Evolutionary conservation across 2,113 vertebrate genomes (phyloP).

Genomic region (Raphicerus campestris): DNA sequence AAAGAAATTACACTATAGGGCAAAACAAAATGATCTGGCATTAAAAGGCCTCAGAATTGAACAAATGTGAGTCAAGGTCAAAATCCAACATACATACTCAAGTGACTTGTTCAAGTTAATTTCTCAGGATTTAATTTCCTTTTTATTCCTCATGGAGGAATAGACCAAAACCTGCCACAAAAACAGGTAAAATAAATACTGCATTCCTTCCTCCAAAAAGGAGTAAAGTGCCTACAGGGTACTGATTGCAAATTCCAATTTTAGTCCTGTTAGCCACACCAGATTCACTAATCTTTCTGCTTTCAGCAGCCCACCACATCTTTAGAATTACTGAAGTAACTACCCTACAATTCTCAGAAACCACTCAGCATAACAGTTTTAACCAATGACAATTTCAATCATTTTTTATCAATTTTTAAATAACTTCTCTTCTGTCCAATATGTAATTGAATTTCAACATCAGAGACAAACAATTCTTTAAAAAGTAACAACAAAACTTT

Average conservation of each 20-base stretch:
- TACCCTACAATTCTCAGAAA: neutral
- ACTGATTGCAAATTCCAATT: neutral
- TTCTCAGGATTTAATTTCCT: neutral
- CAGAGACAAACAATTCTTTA: slow-evolving; percentile 5
- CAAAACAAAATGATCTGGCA: neutral
- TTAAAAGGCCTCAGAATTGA: neutral
- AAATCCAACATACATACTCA: neutral
- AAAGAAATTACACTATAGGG: neutral
- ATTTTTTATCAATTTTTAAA: neutral
- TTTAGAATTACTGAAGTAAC: neutral
- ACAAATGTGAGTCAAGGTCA: neutral
- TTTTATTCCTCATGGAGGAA: neutral
- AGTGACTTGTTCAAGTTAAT: neutral
- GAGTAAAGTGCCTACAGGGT: neutral
- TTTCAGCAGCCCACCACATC: neutral
- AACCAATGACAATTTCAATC: neutral
- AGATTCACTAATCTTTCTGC: neutral
- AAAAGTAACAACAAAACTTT: neutral
- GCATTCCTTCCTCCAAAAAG: neutral
- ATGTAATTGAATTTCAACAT: neutral
- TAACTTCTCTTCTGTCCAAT: neutral
- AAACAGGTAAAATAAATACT: neutral
- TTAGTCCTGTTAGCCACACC: neutral
- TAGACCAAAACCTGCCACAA: neutral
- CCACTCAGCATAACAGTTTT: neutral